Conservation (phyloP, 2,797 vertebrate genomes). For the Tarsius wallacei region DNA sequence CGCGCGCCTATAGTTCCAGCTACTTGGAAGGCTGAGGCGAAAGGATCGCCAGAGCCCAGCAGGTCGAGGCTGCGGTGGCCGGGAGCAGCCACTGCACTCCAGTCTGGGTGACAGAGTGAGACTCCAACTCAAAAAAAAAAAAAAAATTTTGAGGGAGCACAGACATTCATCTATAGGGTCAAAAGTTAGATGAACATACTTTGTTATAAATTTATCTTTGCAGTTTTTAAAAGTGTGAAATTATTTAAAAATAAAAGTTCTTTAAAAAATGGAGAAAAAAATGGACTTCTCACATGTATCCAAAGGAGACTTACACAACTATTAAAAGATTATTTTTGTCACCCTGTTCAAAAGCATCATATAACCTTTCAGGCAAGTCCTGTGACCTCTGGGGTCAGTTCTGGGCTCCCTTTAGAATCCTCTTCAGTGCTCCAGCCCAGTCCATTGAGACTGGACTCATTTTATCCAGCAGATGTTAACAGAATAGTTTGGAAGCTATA, state of each 20-base stretch:
- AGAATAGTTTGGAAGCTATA: neutral
- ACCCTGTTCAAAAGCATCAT: neutral
- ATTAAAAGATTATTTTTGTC: neutral
- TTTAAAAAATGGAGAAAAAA: neutral
- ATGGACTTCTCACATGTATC: neutral
- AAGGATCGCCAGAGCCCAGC: too few relatives aligned
- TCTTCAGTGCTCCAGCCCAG: too few relatives aligned
- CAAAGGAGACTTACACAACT: neutral
- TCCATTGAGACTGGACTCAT: neutral
- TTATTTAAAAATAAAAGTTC: neutral
- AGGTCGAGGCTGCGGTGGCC: too few relatives aligned
- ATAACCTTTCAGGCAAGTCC: neutral
- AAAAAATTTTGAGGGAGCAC: too few relatives aligned
- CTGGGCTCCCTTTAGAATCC: neutral
- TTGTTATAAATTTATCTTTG: neutral
- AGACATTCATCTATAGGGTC: neutral
- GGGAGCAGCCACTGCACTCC: too few relatives aligned
- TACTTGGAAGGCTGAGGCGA: too few relatives aligned
- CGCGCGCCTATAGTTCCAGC: too few relatives aligned
- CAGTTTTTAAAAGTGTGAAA: slow-evolving; percentile 18
- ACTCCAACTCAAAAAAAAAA: too few relatives aligned
- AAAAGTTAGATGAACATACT: neutral
- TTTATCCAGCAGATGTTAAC: neutral
- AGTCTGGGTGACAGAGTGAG: too few relatives aligned
- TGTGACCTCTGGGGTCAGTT: neutral